Evolutionary conservation across 2,888 invertebrate genomes (phyloP).

Genomic region (Eupithecia inturbata): DNA sequence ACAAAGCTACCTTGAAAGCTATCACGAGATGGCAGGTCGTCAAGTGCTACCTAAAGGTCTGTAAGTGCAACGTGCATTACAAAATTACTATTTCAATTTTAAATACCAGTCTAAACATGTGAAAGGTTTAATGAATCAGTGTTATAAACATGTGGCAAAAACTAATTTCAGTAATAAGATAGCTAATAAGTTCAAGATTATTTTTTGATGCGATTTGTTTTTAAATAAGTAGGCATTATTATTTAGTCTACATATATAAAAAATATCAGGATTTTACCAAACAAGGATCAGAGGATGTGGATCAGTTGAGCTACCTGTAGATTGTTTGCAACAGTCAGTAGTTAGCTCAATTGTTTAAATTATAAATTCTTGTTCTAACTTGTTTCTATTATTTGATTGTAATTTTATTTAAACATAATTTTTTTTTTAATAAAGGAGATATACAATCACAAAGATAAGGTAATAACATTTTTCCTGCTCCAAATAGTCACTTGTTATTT

Average conservation of each 20-base stretch:
- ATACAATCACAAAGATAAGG: no score
- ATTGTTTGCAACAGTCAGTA: no score
- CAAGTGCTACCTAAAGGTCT: slow-evolving; percentile 9
- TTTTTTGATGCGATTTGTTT: not conserved
- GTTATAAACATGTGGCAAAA: not conserved
- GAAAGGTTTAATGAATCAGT: not conserved
- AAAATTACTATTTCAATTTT: not conserved
- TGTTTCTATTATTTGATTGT: no score
- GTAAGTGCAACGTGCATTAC: not conserved
- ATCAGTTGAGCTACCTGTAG: no score
- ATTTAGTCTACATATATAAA: not conserved
- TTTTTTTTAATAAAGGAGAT: no score
- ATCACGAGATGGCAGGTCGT: slow-evolving; percentile 65
- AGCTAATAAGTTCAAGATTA: not conserved
- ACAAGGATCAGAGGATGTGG: no score
- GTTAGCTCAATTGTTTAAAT: no score
- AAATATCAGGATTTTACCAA: not conserved
- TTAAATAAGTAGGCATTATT: not conserved
- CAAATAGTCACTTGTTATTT: no score
- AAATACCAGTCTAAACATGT: slow-evolving; percentile 3
- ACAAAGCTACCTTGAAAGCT: slow-evolving; percentile 66
- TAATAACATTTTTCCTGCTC: no score
- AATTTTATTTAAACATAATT: no score
- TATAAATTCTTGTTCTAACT: no score
- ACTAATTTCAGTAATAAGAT: not conserved